A percentile compares a stretch with the other conserved stretches of the same genome.
These are phyloP conservation scores for Apostichopus leukothele DNA, from an alignment of 53 echinoderm and acorn worm species.

Conservation along the genomic window DNA sequence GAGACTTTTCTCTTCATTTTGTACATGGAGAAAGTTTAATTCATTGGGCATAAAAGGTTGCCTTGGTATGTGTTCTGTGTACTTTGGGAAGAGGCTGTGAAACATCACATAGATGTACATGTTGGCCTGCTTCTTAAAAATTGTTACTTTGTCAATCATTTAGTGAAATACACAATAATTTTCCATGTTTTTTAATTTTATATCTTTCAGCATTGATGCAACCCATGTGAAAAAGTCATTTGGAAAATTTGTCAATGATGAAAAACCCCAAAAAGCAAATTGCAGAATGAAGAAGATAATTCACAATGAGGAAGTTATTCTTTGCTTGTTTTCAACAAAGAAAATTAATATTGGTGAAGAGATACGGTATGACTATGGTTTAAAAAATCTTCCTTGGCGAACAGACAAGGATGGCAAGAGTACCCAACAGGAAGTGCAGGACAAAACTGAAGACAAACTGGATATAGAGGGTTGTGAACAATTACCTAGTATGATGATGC, in stretches of 20 bases:
- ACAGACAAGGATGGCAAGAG: neutral
- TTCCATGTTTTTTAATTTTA: neutral
- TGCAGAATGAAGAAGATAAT: neutral
- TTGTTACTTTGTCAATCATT: too few species aligned
- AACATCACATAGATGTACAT: too few species aligned
- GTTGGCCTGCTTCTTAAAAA: too few species aligned
- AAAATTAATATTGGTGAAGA: neutral
- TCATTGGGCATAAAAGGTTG: too few species aligned
- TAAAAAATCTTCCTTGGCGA: conserved; percentile 15
- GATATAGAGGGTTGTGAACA: too few species aligned
- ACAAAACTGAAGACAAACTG: neutral
- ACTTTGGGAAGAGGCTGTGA: too few species aligned
- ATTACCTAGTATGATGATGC: neutral
- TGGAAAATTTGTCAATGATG: neutral
- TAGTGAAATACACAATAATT: too few species aligned
- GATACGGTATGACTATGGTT: conserved; percentile 4
- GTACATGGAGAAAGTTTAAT: too few species aligned
- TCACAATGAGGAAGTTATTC: neutral
- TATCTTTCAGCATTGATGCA: conserved; percentile 21
- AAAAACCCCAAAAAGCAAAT: neutral
- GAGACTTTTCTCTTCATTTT: too few species aligned
- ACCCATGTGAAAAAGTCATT: neutral
- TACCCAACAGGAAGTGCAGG: neutral
- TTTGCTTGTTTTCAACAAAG: conserved; percentile 13
- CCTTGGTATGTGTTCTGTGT: too few species aligned